Conservation (phyloP, 1,140 invertebrate genomes). For the Drosophila simulans region DNA sequence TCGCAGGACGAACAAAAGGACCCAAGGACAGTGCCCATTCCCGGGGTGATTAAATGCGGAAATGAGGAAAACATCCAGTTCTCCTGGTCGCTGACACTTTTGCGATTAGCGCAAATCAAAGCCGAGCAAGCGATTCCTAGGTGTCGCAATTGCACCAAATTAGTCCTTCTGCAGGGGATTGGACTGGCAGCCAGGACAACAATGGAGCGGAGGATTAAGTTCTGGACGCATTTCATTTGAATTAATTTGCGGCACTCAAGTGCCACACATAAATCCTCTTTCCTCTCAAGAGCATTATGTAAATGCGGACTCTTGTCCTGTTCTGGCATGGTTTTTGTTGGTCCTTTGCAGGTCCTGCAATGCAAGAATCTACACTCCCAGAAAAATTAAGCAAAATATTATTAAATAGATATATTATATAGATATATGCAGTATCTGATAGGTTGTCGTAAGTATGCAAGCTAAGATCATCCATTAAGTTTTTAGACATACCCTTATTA, state of each 20-base stretch:
- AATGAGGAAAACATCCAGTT: constrained; percentile 65
- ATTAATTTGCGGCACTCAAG: constrained; percentile 80
- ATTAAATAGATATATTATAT: not conserved
- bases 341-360: constrained; percentile 6
- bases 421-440: too few relatives aligned
- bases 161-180: constrained; percentile 20
- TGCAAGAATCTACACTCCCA: not conserved
- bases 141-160: constrained; percentile 70
- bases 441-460: not conserved
- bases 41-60: constrained; percentile 76
- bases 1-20: constrained; percentile 44
- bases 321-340: constrained; percentile 18
- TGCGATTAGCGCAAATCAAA: constrained; percentile 73
- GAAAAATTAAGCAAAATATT: not conserved
- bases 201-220: constrained; percentile 55
- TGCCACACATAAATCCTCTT: constrained; percentile 77
- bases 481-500: too few relatives aligned
- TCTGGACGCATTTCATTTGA: constrained; percentile 73
- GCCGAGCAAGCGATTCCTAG: constrained; percentile 51
- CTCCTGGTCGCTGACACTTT: constrained; percentile 64
- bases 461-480: too few relatives aligned
- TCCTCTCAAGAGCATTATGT: constrained; percentile 47
- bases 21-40: constrained; percentile 1
- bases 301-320: constrained; percentile 54
- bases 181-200: constrained; percentile 25